Evolutionary conservation across 2,888 invertebrate species (phyloP).

Genomic region (Callinectes sapidus): DNA sequence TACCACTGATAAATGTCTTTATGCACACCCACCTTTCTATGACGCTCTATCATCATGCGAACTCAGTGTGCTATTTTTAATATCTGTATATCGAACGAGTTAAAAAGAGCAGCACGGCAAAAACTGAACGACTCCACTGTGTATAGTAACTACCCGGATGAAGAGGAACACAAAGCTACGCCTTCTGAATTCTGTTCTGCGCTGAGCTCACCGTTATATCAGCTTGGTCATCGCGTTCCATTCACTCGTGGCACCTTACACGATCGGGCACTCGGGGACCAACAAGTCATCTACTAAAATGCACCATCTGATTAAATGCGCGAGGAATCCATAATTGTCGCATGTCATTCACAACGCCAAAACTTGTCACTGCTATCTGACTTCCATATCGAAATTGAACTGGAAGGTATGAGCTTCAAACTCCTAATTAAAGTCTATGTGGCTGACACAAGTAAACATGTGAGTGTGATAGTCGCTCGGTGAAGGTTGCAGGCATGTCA

Average conservation of each 20-base stretch:
- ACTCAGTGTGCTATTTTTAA: neutral
- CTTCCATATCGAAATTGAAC: neutral
- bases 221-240: neutral
- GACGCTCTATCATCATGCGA: neutral
- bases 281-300: neutral
- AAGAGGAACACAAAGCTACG: neutral
- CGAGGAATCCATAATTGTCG: neutral
- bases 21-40: neutral
- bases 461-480: neutral
- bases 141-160: neutral
- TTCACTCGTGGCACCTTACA: conserved; percentile 10
- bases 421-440: neutral
- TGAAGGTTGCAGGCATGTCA: neutral
- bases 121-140: neutral
- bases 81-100: neutral
- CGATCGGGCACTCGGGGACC: neutral
- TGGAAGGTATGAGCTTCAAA: neutral
- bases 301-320: neutral
- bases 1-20: neutral
- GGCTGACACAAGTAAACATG: neutral
- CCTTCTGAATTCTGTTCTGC: neutral
- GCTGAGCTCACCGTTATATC: neutral
- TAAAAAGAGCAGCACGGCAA: too few relatives aligned
- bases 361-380: neutral
- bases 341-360: neutral